Percentiles rank a stretch among this genome's conserved stretches.
These are phyloP conservation scores for Delphinapterus leucas DNA, from an alignment of 2,113 vertebrate species.

Conservation along the genomic window DNA sequence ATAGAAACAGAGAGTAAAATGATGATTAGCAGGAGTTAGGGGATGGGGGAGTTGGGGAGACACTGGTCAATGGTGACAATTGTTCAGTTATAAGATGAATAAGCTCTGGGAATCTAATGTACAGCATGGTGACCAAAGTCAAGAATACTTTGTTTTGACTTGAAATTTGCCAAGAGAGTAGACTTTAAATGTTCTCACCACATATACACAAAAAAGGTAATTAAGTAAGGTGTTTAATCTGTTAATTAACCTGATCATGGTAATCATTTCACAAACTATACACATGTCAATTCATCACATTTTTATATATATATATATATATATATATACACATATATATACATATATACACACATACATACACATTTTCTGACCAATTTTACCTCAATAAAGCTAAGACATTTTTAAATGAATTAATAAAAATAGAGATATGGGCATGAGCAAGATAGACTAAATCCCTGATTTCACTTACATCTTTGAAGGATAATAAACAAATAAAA, in stretches of 20 bases:
- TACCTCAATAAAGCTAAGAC: neutral
- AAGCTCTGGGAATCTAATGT: neutral
- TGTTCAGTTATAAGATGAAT: neutral
- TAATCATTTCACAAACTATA: neutral
- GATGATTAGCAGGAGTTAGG: neutral
- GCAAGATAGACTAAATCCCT: neutral
- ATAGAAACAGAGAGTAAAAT: neutral
- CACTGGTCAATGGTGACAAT: too few species aligned
- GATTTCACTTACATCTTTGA: neutral
- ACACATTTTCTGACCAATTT: neutral
- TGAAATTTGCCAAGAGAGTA: neutral
- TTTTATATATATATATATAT: neutral
- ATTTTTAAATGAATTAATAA: neutral
- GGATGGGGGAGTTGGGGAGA: neutral
- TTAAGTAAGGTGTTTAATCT: neutral
- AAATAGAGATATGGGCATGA: neutral
- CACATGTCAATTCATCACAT: neutral
- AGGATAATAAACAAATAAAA: neutral
- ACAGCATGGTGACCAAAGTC: neutral
- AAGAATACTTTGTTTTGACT: neutral
- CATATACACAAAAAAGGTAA: neutral
- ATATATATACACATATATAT: too few species aligned
- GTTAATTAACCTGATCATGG: neutral
- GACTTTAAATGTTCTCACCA: neutral
- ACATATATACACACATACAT: neutral